A percentile compares a stretch with the other conserved stretches of the same genome.
phyloP scores from a whole-genome alignment of 2,113 vertebrate genomes.

The Aplodontia rufa region DNA sequence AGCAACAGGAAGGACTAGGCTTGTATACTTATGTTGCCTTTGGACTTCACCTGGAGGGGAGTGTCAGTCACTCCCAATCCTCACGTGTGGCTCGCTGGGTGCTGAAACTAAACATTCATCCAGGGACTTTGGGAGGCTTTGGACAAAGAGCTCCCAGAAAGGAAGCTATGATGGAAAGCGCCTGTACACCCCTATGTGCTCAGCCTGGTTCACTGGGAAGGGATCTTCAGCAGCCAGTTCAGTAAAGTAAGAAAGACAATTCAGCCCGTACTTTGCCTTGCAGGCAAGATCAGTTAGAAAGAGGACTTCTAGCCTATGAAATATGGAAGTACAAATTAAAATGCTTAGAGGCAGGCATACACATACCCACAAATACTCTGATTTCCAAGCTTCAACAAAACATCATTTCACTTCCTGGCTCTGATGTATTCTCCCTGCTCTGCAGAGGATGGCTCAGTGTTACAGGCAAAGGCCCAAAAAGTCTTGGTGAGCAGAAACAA shows the following conservation, averaged over 20 bases:
- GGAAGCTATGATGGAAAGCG: not conserved
- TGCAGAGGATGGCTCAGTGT: not conserved
- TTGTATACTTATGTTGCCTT: not conserved
- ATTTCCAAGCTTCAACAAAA: not conserved
- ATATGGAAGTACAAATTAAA: slow-evolving; percentile 29
- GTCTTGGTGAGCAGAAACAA: not conserved
- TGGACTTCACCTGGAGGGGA: not conserved
- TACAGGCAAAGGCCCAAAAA: not conserved
- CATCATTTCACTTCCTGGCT: not conserved
- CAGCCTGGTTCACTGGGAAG: not conserved
- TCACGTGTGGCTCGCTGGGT: not conserved
- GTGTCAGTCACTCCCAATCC: not conserved
- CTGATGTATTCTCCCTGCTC: not conserved
- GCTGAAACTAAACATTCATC: not conserved
- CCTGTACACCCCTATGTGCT: not conserved
- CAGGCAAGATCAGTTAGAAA: slow-evolving; percentile 26
- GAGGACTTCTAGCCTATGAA: not conserved
- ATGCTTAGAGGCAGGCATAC: not conserved
- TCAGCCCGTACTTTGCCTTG: not conserved
- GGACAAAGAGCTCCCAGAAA: not conserved
- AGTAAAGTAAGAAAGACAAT: not conserved
- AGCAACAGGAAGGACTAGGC: not conserved
- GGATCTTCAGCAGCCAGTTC: not conserved
- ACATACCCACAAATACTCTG: not conserved
- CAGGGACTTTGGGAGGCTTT: not conserved